A percentile compares a stretch with the other conserved stretches of the same genome.
Evolutionary conservation across 1,140 invertebrate species (phyloP).

Genomic region (Araneus ventricosus): DNA sequence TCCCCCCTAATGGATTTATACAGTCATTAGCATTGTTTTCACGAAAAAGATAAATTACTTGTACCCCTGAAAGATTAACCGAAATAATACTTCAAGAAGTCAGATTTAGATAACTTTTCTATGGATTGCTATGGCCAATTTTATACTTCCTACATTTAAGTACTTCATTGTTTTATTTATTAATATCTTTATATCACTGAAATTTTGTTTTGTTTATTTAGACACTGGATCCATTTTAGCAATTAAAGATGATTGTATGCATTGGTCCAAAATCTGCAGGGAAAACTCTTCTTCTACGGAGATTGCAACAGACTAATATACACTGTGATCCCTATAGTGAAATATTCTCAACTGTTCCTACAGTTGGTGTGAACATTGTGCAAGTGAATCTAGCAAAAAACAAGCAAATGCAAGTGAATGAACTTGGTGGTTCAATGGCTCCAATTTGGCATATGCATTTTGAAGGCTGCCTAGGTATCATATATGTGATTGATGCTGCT

Average conservation of each 20-base stretch:
- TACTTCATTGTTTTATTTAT: too few relatives aligned
- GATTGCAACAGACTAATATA: constrained; percentile 84
- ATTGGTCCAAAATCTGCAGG: constrained; percentile 88
- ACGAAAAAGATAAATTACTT: too few relatives aligned
- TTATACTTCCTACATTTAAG: too few relatives aligned
- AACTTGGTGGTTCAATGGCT: constrained; percentile 75
- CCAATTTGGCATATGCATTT: constrained; percentile 69
- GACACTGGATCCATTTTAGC: background rate
- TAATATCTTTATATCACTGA: too few relatives aligned
- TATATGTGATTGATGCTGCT: constrained; percentile 76
- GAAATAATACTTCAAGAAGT: too few relatives aligned
- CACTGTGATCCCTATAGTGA: constrained; percentile 47
- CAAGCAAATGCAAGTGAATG: constrained; percentile 29
- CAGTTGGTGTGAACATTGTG: constrained; percentile 87
- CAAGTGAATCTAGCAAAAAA: constrained; percentile 29
- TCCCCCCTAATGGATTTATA: too few relatives aligned
- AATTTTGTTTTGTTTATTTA: background rate
- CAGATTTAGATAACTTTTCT: too few relatives aligned
- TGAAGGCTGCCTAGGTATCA: constrained; percentile 17
- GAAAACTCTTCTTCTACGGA: constrained; percentile 89
- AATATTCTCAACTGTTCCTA: constrained; percentile 85
- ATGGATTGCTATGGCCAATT: too few relatives aligned
- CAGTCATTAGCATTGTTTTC: too few relatives aligned
- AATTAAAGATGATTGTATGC: constrained; percentile 82
- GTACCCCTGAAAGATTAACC: too few relatives aligned